phyloP scores from a whole-genome alignment of 2,113 vertebrate species.

The Puma concolor region DNA sequence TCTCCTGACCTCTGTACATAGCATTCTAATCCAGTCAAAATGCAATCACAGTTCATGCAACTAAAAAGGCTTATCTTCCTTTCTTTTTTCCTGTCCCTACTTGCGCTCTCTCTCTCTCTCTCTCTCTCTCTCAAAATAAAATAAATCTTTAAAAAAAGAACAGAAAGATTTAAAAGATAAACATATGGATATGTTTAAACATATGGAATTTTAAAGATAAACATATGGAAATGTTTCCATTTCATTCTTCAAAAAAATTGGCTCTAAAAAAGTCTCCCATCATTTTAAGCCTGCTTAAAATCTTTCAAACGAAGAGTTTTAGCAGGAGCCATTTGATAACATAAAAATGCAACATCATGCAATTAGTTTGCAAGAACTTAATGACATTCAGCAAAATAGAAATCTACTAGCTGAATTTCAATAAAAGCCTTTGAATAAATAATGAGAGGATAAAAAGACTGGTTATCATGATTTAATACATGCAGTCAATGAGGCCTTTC shows the following conservation, averaged over 20 bases:
- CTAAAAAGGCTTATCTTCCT: neutral
- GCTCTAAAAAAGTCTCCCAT: neutral
- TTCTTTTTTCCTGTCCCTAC: neutral
- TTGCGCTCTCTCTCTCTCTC: neutral
- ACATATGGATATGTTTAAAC: conserved; percentile 38
- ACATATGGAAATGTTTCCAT: neutral
- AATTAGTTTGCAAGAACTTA: conserved; percentile 43
- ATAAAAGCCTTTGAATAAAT: conserved; percentile 56
- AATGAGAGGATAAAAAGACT: neutral
- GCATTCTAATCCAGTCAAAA: neutral
- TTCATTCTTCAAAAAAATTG: conserved; percentile 34
- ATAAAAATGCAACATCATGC: conserved; percentile 37
- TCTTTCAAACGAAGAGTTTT: conserved; percentile 58
- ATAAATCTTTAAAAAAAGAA: neutral
- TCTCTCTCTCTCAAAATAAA: neutral
- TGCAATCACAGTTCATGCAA: neutral
- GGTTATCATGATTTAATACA: neutral
- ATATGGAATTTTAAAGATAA: conserved; percentile 40
- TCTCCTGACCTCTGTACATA: neutral
- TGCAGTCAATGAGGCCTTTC: neutral
- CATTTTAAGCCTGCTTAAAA: conserved; percentile 54
- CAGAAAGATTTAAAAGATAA: conserved; percentile 37
- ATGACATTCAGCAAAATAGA: conserved; percentile 33
- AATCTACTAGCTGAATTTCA: conserved; percentile 53
- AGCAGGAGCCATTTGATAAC: conserved; percentile 29